These are phyloP conservation scores for Panorpa germanica DNA, from an alignment of 2,888 invertebrate species.

Conservation along the genomic window DNA sequence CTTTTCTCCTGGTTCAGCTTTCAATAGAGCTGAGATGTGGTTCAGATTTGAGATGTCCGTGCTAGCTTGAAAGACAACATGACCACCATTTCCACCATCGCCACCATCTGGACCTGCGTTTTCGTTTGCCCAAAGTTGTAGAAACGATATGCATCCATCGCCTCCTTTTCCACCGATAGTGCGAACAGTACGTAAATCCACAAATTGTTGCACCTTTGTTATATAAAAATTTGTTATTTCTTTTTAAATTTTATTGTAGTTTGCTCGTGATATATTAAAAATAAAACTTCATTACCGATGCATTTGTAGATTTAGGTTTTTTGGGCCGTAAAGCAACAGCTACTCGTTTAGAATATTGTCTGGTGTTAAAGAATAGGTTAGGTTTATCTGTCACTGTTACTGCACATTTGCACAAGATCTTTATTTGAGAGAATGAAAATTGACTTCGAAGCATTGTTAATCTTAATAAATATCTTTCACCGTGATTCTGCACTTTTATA, in stretches of 20 bases:
- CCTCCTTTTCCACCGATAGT: constrained; percentile 79
- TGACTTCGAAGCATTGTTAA: too few species aligned
- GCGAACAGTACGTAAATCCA: constrained; percentile 47
- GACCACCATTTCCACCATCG: constrained; percentile 91
- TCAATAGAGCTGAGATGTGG: constrained; percentile 35
- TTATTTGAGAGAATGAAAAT: too few species aligned
- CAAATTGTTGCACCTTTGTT: constrained; percentile 37
- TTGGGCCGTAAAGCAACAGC: constrained; percentile 24
- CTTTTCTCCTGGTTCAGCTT: constrained; percentile 49
- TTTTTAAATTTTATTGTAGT: constrained; percentile 16
- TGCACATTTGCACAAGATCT: too few species aligned
- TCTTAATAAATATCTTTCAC: too few species aligned
- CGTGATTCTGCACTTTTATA: too few species aligned
- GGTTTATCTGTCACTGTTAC: too few species aligned
- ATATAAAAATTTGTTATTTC: constrained; percentile 1
- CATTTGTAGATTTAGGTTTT: constrained; percentile 26
- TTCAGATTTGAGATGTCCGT: constrained; percentile 48
- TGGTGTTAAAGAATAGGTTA: too few species aligned
- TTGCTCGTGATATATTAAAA: constrained; percentile 8
- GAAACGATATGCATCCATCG: constrained; percentile 78
- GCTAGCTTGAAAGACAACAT: constrained; percentile 69
- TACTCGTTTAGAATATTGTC: constrained; percentile 14
- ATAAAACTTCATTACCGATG: constrained; percentile 18
- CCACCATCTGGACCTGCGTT: constrained; percentile 91
- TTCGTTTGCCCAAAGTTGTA: constrained; percentile 65